Conservation (phyloP, 2,113 vertebrate species). For the Hylia prasina region DNA sequence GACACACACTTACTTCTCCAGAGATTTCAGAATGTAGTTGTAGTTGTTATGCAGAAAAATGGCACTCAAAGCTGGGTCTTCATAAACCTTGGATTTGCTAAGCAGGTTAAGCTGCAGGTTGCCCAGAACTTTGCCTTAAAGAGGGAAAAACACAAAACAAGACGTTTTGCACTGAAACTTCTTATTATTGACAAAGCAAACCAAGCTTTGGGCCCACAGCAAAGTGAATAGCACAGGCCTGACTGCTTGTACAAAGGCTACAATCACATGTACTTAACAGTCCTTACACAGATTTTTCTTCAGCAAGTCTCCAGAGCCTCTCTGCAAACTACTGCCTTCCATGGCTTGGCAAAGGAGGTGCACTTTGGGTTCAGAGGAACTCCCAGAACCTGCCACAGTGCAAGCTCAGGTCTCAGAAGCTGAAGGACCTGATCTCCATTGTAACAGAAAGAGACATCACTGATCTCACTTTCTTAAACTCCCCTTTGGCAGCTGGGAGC, state of each 20-base stretch:
- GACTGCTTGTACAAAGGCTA: neutral
- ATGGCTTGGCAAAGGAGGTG: neutral
- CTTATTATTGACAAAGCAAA: neutral
- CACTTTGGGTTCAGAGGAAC: neutral
- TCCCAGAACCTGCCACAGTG: neutral
- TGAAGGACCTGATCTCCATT: neutral
- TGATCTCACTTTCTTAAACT: neutral
- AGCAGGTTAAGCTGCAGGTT: constrained; percentile 95
- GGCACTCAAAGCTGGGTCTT: constrained; percentile 90
- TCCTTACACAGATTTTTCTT: neutral
- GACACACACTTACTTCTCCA: constrained; percentile 86
- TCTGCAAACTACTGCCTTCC: neutral
- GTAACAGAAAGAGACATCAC: neutral
- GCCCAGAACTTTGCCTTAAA: constrained; percentile 92
- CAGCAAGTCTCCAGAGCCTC: neutral
- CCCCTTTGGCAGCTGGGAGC: neutral
- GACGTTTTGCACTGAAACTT: neutral
- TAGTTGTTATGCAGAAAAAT: constrained; percentile 99
- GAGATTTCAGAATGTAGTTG: constrained; percentile 98
- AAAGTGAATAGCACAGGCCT: neutral
- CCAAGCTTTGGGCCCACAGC: neutral
- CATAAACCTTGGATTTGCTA: constrained; percentile 97
- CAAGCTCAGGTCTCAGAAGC: neutral
- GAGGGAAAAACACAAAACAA: neutral
- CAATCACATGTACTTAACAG: fast-evolving